These are phyloP conservation scores for Alsophila aescularia DNA, from an alignment of 2,888 invertebrate species.

Conservation along the genomic window DNA sequence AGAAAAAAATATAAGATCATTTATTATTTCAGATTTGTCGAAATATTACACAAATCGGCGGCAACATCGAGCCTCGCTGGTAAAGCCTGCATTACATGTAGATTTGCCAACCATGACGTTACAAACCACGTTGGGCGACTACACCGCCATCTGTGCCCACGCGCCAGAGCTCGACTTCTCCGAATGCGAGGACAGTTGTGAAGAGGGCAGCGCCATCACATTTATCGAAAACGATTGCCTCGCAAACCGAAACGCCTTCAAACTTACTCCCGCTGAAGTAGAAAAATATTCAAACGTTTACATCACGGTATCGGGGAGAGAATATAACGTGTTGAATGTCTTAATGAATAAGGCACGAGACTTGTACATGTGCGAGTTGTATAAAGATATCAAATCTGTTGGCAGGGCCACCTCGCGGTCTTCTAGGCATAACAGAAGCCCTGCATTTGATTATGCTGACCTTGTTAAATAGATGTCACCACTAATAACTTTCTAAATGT, in stretches of 20 bases:
- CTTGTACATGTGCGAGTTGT: conserved; percentile 55
- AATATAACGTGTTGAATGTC: conserved; percentile 55
- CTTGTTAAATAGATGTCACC: too few relatives aligned
- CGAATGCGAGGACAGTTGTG: conserved; percentile 17
- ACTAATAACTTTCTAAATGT: too few relatives aligned
- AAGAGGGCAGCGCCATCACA: conserved; percentile 53
- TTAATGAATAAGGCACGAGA: conserved; percentile 59
- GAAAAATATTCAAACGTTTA: conserved; percentile 54
- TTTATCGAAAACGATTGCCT: conserved; percentile 30
- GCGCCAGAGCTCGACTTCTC: conserved; percentile 11
- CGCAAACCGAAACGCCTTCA: conserved; percentile 31
- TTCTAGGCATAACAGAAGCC: background rate
- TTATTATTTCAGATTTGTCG: conserved; percentile 48
- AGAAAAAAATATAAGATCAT: background rate
- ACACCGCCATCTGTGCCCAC: conserved; percentile 47
- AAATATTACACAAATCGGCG: conserved; percentile 48
- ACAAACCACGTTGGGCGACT: conserved; percentile 42
- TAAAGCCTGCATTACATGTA: conserved; percentile 50
- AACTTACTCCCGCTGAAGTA: conserved; percentile 52
- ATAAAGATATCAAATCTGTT: conserved; percentile 55
- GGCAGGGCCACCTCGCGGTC: conserved; percentile 51
- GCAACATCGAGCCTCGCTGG: conserved; percentile 51
- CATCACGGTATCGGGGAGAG: conserved; percentile 44
- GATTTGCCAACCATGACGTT: conserved; percentile 43
- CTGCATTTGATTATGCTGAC: too few relatives aligned